Percentiles rank a stretch among this genome's conserved stretches.
These are phyloP conservation scores for Tragelaphus strepsiceros DNA, from an alignment of 2,113 vertebrate species.

Conservation along the genomic window DNA sequence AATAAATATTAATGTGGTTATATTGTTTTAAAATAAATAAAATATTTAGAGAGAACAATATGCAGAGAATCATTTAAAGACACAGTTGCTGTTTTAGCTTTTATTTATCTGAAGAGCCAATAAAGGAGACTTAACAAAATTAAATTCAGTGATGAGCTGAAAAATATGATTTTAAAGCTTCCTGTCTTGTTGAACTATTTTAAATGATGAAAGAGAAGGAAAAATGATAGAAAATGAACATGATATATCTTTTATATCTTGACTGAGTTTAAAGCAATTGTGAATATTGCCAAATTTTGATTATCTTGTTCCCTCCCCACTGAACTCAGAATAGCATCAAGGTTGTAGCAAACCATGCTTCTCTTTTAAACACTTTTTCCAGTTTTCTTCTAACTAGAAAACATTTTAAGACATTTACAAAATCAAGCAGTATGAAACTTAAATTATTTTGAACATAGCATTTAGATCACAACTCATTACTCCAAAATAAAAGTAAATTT, in stretches of 20 bases:
- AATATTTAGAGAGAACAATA: conserved; percentile 50
- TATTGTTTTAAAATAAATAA: conserved; percentile 71
- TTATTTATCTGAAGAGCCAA: neutral
- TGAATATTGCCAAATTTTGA: neutral
- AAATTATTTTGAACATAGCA: neutral
- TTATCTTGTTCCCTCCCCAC: neutral
- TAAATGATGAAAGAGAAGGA: neutral
- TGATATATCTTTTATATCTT: neutral
- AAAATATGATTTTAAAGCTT: neutral
- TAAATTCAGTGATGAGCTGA: neutral
- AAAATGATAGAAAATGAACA: conserved; percentile 3
- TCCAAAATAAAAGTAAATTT: neutral
- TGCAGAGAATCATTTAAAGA: conserved; percentile 36
- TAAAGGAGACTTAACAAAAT: conserved; percentile 29
- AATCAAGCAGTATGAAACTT: neutral
- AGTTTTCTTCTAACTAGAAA: neutral
- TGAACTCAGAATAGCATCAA: neutral
- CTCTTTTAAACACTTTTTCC: neutral
- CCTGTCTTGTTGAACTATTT: neutral
- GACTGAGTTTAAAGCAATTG: neutral
- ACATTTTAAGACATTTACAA: neutral
- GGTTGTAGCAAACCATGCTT: neutral
- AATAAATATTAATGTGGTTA: conserved; percentile 74
- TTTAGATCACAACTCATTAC: neutral
- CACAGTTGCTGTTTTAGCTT: neutral